phyloP scores from a whole-genome alignment of 2,113 vertebrate genomes.

The Corythornis madagascariensis region DNA sequence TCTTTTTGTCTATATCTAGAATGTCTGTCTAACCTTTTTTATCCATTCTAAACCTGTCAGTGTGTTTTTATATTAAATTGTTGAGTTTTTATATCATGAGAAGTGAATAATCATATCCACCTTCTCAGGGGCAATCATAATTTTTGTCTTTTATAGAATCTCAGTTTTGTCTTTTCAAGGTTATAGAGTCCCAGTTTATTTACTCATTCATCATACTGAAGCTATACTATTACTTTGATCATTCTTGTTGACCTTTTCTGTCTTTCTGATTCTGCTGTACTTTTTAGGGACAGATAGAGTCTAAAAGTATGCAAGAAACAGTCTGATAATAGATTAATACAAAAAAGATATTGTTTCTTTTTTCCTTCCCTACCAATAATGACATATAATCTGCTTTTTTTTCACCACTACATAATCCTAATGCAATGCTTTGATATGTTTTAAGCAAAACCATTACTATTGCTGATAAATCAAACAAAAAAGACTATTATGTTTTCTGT shows the following conservation, averaged over 20 bases:
- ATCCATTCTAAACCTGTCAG: not conserved
- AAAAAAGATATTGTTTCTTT: not conserved
- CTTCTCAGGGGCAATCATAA: not conserved
- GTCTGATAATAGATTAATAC: not conserved
- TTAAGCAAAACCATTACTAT: not conserved
- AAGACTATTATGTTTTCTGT: fast-evolving
- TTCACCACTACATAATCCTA: not conserved
- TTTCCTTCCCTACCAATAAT: not conserved
- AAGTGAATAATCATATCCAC: not conserved
- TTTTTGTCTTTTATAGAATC: not conserved
- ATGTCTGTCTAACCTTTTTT: not conserved
- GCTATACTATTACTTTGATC: not conserved
- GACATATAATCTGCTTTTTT: not conserved
- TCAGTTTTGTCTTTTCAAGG: conserved; percentile 34
- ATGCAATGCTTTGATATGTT: not conserved
- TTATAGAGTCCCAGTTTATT: not conserved
- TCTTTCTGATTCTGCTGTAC: not conserved
- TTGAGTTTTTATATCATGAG: not conserved
- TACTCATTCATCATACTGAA: conserved; percentile 16
- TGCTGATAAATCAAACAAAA: not conserved
- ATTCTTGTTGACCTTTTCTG: not conserved
- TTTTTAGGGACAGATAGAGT: not conserved
- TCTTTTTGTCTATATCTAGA: not conserved
- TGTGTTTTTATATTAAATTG: not conserved
- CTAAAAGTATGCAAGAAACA: not conserved